Evolutionary conservation across 2,113 vertebrate genomes (phyloP), one percentile per base, ranked within the genome.

Genomic region (Larimichthys crocea): DNA sequence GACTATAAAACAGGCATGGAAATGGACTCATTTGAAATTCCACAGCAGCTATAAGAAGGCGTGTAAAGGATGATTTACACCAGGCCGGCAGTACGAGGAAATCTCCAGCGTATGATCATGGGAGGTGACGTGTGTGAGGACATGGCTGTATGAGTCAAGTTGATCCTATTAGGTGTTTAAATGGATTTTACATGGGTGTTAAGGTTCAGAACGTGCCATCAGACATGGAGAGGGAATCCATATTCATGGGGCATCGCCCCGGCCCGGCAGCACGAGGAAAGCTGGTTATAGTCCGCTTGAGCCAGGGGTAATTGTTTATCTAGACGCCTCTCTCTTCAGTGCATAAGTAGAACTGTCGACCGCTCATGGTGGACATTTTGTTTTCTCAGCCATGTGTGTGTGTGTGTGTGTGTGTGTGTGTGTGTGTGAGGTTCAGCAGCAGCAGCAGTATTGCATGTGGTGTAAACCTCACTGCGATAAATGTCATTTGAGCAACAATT

Each of bases 121-220:
- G 74, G 83, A 89, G 83, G 84, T 89, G 92, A 83, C 91, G 64
- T 80, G 80, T 82, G 82, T 84, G 89, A 88, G 74, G 82, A 85
- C 76, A 48, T 48, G 86, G 79, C 86, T 89, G 79, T 72, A 79
- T 83, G 89, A 91, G 87, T 91, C 89, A 76, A 92, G 86, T 88
- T 94, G 93, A 95, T 95, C 94, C 94, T 93, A 93, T 94, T 95
- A 94, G 77, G 82, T 83, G 88, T 90, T 90, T 92, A 94, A 95
- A 92, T 94, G 93, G 94, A 95, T 95, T 94, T 92, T 87, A 87
- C 94, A 95, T 86, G 93, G 93, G 77, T 92, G 94, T 94, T 94
- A 92, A 76, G 89, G 85, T 89, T 92, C 89, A 88, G 92, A 94
- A 89, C 91, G 91, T 76, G 74, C 82, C 86, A 89, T 93, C 89